phyloP scores from a whole-genome alignment of 1,140 invertebrate species.

The Neodiprion lecontei region DNA sequence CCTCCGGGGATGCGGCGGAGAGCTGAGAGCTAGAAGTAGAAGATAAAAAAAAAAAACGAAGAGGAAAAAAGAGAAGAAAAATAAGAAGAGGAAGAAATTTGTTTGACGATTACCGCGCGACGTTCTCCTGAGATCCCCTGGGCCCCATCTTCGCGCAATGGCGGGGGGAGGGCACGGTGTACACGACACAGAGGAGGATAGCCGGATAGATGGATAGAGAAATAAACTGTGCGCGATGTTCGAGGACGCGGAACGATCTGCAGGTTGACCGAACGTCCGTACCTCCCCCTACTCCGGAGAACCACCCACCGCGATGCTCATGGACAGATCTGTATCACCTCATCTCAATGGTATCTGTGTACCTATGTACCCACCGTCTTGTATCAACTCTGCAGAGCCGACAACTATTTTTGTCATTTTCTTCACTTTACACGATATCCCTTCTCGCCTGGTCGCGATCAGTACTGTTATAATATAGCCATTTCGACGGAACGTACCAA shows the following conservation, averaged over 20 bases:
- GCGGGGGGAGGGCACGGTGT: constrained; percentile 20
- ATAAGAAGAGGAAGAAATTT: constrained; percentile 32
- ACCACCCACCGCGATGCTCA: constrained; percentile 37
- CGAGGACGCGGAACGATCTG: constrained; percentile 60
- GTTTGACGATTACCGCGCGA: constrained; percentile 27
- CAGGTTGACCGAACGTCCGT: constrained; percentile 43
- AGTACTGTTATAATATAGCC: too few relatives aligned
- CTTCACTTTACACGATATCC: neutral
- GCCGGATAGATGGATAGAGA: neutral
- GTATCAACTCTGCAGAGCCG: neutral
- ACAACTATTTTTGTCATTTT: too few relatives aligned
- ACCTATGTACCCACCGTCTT: too few relatives aligned
- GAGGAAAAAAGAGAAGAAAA: constrained; percentile 27
- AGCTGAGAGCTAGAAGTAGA: constrained; percentile 10
- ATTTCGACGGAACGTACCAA: too few relatives aligned
- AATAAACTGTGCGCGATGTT: constrained; percentile 45
- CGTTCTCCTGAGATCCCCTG: neutral
- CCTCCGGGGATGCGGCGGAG: constrained; percentile 21
- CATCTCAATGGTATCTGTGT: constrained; percentile 17
- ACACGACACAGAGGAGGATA: too few relatives aligned
- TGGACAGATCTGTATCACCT: constrained; percentile 25
- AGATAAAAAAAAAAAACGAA: neutral
- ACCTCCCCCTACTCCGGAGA: neutral
- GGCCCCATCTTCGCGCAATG: constrained; percentile 25
- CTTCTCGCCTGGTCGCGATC: neutral